phyloP scores from a whole-genome alignment of 2,888 invertebrate species.

The Epicampocera succincta region DNA sequence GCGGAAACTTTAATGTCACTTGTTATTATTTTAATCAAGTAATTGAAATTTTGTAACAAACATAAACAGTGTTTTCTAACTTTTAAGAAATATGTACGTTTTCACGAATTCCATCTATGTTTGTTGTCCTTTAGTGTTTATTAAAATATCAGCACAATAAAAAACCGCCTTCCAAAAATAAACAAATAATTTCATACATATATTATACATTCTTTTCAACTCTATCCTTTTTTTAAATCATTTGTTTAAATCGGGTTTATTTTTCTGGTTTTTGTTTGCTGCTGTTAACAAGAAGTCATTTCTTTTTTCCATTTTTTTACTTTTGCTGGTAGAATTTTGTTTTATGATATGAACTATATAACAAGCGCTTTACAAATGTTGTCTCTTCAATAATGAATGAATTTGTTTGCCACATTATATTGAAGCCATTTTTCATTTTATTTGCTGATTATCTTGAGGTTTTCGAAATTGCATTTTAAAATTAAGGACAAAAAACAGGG shows the following conservation, averaged over 20 bases:
- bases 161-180: neutral
- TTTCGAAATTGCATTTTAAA: no score
- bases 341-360: conserved; percentile 24
- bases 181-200: conserved; percentile 9
- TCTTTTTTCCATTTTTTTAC: conserved; percentile 12
- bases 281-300: no score
- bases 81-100: neutral
- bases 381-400: conserved; percentile 21
- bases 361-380: conserved; percentile 29
- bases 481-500: no score
- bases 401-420: neutral
- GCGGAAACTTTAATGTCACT: no score
- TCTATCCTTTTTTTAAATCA: conserved; percentile 15
- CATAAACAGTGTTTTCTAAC: no score
- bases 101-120: neutral
- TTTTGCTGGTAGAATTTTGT: conserved; percentile 7
- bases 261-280: conserved; percentile 23
- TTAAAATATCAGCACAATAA: neutral
- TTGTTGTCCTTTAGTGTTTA: neutral
- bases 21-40: no score
- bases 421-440: neutral
- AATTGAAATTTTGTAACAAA: no score
- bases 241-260: conserved; percentile 46
- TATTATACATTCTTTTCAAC: conserved; percentile 6
- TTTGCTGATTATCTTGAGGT: neutral